Base-by-base conservation (phyloP, 2,797 vertebrate species). In the Platalea minor region DNA sequence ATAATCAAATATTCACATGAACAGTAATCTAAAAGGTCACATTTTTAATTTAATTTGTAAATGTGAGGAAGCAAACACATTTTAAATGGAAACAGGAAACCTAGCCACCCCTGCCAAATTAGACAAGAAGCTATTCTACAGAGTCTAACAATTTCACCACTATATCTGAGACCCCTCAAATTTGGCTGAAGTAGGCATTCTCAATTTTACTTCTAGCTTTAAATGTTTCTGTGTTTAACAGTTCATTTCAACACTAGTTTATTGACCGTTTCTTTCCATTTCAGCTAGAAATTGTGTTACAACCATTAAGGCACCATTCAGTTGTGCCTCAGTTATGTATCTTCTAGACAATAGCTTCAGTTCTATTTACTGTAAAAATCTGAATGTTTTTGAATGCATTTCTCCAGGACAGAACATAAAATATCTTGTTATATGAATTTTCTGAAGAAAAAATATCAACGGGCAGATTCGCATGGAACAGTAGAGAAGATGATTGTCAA, bases 261-360 rank as follows among this genome's bases (percentile, higher is more conserved):
- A 72, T 50, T 91, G 91, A 94, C 88, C 84, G 33, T 73, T 96
- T 75, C 70, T 83, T 76, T 92, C 53, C 46, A 59, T 94, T 81
- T 93, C 61, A 88, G 73, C 75, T 85, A 91, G 94, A 96, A 96
- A 83, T 68, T 88, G 80, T 39, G 56, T 83, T 89, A 41, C 73
- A 85, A 59, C 78, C 92, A 94, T 89, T 91, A 95, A 96, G 84
- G 64, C 76, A 89, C 93, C 89, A 96, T 91, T 95, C 20, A 46
- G 88, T 84, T 48, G 35, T 56, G 72, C 63, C 68, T 94, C 88
- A 89, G 57, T 91, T 84, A 85, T 31, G 13, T 50, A 91, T 61
- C 74, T 86, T 85, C 64, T 53, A 60, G 60, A 89, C 43, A 70
- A 88, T 21, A 72, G 67, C 94, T 81, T 95, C 68, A 48, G 61